Evolutionary conservation across 2,113 vertebrate genomes (phyloP).

Genomic region (Symphodus melops): DNA sequence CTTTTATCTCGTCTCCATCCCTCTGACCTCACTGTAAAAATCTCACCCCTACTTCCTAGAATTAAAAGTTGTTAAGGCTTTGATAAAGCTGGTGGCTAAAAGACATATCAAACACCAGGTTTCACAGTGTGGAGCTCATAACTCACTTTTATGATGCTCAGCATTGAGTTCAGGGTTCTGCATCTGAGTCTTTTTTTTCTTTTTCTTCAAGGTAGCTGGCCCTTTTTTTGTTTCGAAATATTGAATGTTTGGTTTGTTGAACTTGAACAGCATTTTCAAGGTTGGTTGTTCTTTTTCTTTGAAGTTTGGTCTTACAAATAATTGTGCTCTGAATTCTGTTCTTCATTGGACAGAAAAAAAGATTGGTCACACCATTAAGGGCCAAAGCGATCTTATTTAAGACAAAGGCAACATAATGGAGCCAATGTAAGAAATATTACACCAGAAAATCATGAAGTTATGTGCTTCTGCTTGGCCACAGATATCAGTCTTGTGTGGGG

Average conservation of each 20-base stretch:
- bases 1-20: constrained; percentile 29
- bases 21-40: constrained; percentile 28
- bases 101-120: constrained; percentile 28
- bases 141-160: constrained; percentile 29
- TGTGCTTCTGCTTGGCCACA: background rate
- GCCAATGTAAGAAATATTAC: no score
- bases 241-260: constrained; percentile 9
- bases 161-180: background rate
- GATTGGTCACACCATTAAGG: background rate
- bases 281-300: background rate
- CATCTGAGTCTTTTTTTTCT: constrained; percentile 10
- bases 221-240: background rate
- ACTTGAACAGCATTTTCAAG: background rate
- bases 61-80: constrained; percentile 30
- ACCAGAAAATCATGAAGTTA: no score
- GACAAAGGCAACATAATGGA: background rate
- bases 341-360: background rate
- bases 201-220: background rate
- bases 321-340: background rate
- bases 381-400: background rate
- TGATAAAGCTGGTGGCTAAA: constrained; percentile 11
- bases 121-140: constrained; percentile 13
- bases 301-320: background rate
- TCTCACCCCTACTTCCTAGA: constrained; percentile 32
- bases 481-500: constrained; percentile 24